Base-by-base conservation (phyloP, 1,140 invertebrate species). In the Philotrypesis tridentata region DNA sequence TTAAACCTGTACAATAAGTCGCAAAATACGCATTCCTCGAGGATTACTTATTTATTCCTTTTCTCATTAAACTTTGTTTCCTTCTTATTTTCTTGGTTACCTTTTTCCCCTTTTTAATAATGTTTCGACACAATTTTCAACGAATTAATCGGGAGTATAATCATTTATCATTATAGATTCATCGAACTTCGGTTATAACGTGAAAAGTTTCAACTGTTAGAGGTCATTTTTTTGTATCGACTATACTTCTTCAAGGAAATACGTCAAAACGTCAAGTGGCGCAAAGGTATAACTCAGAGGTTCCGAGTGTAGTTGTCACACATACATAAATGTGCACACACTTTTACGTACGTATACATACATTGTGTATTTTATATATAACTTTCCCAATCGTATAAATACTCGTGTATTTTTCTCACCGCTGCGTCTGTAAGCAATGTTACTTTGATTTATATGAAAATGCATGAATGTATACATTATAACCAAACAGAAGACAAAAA, bases 1-100 rank as follows among this genome's bases (percentile, higher is more conserved):
- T 78, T 79, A 71, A 67, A 79, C 43, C 77, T 79, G 77, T 79
- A 80, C 79, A 80, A 67, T 55, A 80, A 74, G 61, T 80, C 71
- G 74, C 71, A 80, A 74, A 80, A 80, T 80, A 80, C 71, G 74
- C 71, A 74, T 80, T 80, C 21, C 61, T 80, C 31, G 43, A 73
- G 55, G 61, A 73, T 73, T 43, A 73, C 27, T 61, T 72, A 40
- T 70, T 70, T 37, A 43, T 77, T 7, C 23, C n/a, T 43, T 67
- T 67, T 27, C 55, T 73, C 43, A 43, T 72, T 67, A 77, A 27
- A 68, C 43, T 75, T 61, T 76, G 25, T 33, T 63, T 40, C 25
- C 40, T 25, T 43, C 40, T 61, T 27, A 12, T 72, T 79, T 60
- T 31, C 31, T 65, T 74, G 7, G 14, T 43, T 73, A 14, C 40